Base-by-base conservation (phyloP, 2,113 vertebrate genomes). In the Perognathus longimembris region DNA sequence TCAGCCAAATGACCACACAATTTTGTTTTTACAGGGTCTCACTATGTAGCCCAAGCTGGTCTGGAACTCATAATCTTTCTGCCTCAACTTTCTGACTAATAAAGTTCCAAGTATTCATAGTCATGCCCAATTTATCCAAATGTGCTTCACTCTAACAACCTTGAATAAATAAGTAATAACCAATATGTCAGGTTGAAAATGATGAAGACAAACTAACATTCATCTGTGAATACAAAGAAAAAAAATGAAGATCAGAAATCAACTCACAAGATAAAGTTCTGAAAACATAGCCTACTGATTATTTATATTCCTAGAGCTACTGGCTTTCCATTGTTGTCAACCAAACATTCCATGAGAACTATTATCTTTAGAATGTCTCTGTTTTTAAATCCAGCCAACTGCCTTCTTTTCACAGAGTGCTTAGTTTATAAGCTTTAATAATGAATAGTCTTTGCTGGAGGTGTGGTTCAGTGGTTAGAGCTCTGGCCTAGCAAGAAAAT, bases 121-220 rank as follows among this genome's bases (percentile, higher is more conserved):
- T 12, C 21, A 34, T 34, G 54, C 12, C 20, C 28, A n/a, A 7
- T 4, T 26, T 63, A 57, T 63, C 38, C n/a, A 45, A 86, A 17
- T 63, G 64, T 32, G 67, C 45, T 50, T 85, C 36, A 1, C 34
- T 24, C 18, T 40, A 42, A 42, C 50, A 70, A 24, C 7, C 26
- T 30, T 94, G 28, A 63, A 57, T 24, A 81, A 34, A 66, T 28
- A 89, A 45, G 89, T 74, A 61, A 40, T 61, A 7, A 17, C 69
- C 21, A 81, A 14, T 30, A 92, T 67, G 30, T 80, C 75, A 85
- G 91, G 64, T 15, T 64, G 45, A 89, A 80, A 89, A 59, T 24
- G 32, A 17, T 40, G 34, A 64, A 64, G 34, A 14, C 42, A 80
- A 93, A n/a, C 5, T 63, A 74, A 74, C 14, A 66, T 67, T 50